Base-by-base conservation (phyloP, 2,797 vertebrate species). In the Gobio occitaniae region DNA sequence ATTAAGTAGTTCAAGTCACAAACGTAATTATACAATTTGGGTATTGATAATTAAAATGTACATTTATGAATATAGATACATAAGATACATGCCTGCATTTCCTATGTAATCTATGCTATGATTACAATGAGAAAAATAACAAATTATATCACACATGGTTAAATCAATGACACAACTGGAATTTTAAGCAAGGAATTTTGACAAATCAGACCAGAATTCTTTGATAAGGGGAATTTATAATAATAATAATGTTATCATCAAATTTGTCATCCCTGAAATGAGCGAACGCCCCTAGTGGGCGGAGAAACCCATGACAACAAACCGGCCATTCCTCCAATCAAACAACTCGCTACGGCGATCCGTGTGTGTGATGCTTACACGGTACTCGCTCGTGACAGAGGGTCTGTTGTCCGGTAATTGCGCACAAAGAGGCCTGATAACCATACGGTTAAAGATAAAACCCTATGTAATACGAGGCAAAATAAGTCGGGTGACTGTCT, bases 241-340 rank as follows among this genome's bases (percentile, higher is more conserved):
- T 25, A 25, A 25, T 25, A 25, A 25, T 25, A 32, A 32, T 32
- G 32, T 69, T 38, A 41, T 4, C 10, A 48, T 72, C 4, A 65
- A 47, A 78, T 38, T 10, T 52, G 10, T 36, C 25, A 50, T 32
- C 59, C 41, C 25, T 19, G 2, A 63, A 47, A 44, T 21, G 48
- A 80, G 6, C 29, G 17, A 59, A 68, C 5, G 9, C 32, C 72
- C 47, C 21, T 16, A 56, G 82, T 77, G 29, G 74, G 65, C 48
- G 82, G 82, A 9, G 61, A 13, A 72, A 32, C 25, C 6, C 10
- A 59, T 69, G 11, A 69, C 65, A 78, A 69, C 82, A 84, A 54
- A 68, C 29, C 3, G 36, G 16, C 38, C 17, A 11, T 78, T 78
- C 82, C 17, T 50, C 83, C 83, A 79, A 84, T 84, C 83, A 84